Percentiles rank a stretch among this genome's conserved stretches.
Evolutionary conservation across 2,113 vertebrate species (phyloP).

Genomic region (Geococcyx californianus): DNA sequence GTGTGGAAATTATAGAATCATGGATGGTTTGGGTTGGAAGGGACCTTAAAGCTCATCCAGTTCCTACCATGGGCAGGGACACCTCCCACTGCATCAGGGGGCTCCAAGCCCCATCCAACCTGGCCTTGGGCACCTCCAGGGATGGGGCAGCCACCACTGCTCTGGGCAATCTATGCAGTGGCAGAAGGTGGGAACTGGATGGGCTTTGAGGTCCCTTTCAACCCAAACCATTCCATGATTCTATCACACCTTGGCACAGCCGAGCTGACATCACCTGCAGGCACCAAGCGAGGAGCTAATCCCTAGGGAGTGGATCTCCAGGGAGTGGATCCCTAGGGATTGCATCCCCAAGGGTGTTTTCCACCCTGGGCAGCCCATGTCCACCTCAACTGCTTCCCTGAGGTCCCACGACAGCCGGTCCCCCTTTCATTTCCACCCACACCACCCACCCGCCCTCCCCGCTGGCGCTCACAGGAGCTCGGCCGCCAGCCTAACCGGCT

Average conservation of each 20-base stretch:
- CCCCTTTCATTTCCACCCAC: neutral
- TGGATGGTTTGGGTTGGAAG: too few relatives aligned
- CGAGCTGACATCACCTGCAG: accelerated
- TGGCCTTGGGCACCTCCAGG: too few relatives aligned
- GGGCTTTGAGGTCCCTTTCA: too few relatives aligned
- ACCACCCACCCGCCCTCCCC: neutral
- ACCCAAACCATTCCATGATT: too few relatives aligned
- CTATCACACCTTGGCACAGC: neutral
- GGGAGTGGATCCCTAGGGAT: neutral
- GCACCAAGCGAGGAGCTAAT: accelerated
- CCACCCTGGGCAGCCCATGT: neutral
- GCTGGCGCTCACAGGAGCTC: neutral
- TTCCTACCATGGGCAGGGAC: too few relatives aligned
- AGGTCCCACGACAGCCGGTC: neutral
- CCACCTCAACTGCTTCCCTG: neutral
- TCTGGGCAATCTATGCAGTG: too few relatives aligned
- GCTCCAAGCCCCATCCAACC: too few relatives aligned
- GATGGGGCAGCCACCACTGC: too few relatives aligned
- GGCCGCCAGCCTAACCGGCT: neutral
- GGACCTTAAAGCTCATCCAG: too few relatives aligned
- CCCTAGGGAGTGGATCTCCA: accelerated
- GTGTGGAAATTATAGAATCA: neutral
- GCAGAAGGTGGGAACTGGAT: too few relatives aligned
- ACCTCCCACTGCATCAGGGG: too few relatives aligned
- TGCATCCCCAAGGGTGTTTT: neutral